These are phyloP conservation scores for Heliconius melpomene DNA, from an alignment of 1,140 invertebrate species.

Conservation along the genomic window DNA sequence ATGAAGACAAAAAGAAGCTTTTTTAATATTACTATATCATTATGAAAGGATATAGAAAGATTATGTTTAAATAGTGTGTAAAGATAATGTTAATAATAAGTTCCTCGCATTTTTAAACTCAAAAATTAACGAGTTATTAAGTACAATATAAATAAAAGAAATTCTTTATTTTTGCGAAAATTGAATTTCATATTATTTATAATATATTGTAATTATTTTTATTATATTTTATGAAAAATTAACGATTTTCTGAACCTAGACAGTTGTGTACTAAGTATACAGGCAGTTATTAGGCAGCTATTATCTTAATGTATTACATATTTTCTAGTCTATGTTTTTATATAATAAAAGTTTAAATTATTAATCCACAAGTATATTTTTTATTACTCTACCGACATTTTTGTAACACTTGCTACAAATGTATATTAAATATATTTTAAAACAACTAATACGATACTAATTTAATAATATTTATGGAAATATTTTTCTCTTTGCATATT, in stretches of 20 bases:
- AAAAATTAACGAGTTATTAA: background rate
- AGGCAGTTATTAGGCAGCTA: background rate
- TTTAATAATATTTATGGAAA: too few species aligned
- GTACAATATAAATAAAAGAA: background rate
- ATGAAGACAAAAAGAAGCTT: background rate
- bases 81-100: background rate
- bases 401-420: too few species aligned
- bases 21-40: background rate
- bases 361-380: background rate
- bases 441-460: too few species aligned
- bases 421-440: background rate
- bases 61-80: background rate
- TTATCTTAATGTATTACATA: background rate
- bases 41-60: background rate
- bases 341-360: slow-evolving; percentile 10
- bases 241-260: background rate
- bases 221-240: background rate
- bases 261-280: background rate
- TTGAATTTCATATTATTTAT: background rate
- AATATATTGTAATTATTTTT: background rate
- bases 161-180: background rate
- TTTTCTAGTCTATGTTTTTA: slow-evolving; percentile 11
- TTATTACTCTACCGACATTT: background rate
- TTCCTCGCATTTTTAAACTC: background rate
- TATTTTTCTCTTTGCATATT: too few species aligned